These are phyloP conservation scores for Dolichotis patagonum DNA, from an alignment of 2,113 vertebrate genomes.

Conservation along the genomic window DNA sequence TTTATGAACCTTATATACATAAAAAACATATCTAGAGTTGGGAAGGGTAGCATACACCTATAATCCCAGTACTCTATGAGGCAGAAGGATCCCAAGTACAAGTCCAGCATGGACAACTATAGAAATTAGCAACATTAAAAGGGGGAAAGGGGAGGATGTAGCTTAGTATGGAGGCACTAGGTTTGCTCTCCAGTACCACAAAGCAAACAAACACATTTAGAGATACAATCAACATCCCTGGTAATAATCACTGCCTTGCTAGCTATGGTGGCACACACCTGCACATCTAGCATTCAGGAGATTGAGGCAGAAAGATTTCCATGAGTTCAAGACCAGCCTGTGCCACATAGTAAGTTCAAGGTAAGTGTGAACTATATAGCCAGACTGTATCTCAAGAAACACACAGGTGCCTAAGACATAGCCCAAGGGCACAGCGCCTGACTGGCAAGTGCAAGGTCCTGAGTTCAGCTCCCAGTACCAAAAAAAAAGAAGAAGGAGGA, in stretches of 20 bases:
- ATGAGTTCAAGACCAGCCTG: neutral
- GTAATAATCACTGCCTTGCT: neutral
- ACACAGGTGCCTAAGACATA: neutral
- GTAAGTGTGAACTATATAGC: neutral
- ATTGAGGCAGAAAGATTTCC: neutral
- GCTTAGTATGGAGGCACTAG: neutral
- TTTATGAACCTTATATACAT: neutral
- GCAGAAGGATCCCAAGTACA: neutral
- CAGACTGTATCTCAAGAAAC: neutral
- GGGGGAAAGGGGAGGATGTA: fast-evolving
- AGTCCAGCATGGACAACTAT: neutral
- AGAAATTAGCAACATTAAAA: neutral
- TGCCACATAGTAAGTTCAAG: neutral
- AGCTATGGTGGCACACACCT: neutral
- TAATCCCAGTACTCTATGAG: neutral
- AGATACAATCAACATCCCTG: neutral
- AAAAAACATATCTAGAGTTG: neutral
- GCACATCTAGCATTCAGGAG: neutral
- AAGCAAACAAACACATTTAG: neutral
- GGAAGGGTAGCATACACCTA: neutral
- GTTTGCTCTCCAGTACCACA: neutral
- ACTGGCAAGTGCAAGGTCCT: too few species aligned
- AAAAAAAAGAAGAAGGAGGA: too few species aligned
- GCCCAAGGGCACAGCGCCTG: too few species aligned
- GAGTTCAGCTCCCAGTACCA: too few species aligned